Percentiles rank a stretch among this genome's conserved stretches.
Conservation (phyloP, 2,797 vertebrate genomes). For the Sibirionetta formosa region DNA sequence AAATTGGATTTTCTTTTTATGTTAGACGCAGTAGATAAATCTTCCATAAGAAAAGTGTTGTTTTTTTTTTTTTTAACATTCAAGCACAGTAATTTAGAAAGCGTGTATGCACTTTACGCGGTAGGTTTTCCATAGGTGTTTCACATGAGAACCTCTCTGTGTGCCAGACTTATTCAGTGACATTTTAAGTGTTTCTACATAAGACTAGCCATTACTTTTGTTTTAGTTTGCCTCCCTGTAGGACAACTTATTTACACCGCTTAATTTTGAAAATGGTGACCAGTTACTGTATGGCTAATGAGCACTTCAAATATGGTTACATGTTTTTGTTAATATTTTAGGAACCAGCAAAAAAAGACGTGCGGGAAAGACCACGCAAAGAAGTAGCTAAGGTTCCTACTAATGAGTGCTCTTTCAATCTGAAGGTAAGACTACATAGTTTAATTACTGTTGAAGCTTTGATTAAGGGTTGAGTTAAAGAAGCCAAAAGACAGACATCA, state of each 20-base stretch:
- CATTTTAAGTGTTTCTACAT: neutral
- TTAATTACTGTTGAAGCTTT: neutral
- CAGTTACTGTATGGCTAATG: neutral
- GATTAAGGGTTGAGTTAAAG: neutral
- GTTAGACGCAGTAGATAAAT: neutral
- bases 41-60: constrained; percentile 2
- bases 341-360: constrained; percentile 8
- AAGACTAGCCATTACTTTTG: neutral
- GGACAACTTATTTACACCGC: neutral
- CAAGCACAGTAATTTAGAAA: neutral
- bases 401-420: neutral
- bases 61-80: neutral
- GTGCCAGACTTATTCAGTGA: neutral
- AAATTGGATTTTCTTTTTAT: constrained; percentile 54
- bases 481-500: neutral
- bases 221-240: neutral
- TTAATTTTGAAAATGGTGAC: neutral
- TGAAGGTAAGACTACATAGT: constrained; percentile 12
- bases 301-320: neutral
- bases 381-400: neutral
- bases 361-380: neutral
- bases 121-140: neutral
- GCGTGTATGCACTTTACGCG: neutral
- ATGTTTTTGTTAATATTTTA: neutral
- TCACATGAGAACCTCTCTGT: neutral